These are phyloP conservation scores for Melanotaenia trifasciata DNA, from an alignment of 2,797 vertebrate genomes.

Conservation along the genomic window DNA sequence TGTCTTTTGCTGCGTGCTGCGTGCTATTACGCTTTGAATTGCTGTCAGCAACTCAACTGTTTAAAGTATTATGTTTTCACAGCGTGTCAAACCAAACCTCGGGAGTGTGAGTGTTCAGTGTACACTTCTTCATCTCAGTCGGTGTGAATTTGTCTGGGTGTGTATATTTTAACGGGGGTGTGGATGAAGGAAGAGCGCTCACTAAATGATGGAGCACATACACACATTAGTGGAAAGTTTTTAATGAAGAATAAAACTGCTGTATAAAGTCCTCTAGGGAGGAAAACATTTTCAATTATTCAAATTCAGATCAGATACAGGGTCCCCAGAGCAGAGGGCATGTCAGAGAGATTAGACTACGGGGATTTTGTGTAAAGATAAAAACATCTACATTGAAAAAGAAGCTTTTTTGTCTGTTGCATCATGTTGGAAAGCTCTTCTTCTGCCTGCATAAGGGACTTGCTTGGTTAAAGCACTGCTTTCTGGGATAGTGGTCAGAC, in stretches of 20 bases:
- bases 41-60: slow-evolving; percentile 46
- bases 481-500: slow-evolving; percentile 69
- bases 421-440: slow-evolving; percentile 53
- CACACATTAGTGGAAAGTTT: slow-evolving; percentile 70
- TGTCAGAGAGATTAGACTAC: slow-evolving; percentile 52
- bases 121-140: slow-evolving; percentile 35
- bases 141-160: slow-evolving; percentile 57
- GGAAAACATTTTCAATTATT: slow-evolving; percentile 57
- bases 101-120: slow-evolving; percentile 7
- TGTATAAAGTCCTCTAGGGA: slow-evolving; percentile 52
- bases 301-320: slow-evolving; percentile 58
- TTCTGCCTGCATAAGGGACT: slow-evolving; percentile 37
- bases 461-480: slow-evolving; percentile 56
- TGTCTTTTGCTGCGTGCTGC: slow-evolving; percentile 57
- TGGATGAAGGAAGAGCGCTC: slow-evolving; percentile 46
- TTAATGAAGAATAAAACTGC: slow-evolving; percentile 66
- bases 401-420: slow-evolving; percentile 38
- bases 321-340: slow-evolving; percentile 56
- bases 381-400: slow-evolving; percentile 14
- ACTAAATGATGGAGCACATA: slow-evolving; percentile 23
- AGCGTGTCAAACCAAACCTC: slow-evolving; percentile 54
- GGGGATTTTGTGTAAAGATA: slow-evolving; percentile 45
- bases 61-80: slow-evolving; percentile 56
- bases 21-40: slow-evolving; percentile 46
- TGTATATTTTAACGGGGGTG: slow-evolving; percentile 55